Evolutionary conservation across 1,140 invertebrate species (phyloP).

Genomic region (Holotrichia oblita): DNA sequence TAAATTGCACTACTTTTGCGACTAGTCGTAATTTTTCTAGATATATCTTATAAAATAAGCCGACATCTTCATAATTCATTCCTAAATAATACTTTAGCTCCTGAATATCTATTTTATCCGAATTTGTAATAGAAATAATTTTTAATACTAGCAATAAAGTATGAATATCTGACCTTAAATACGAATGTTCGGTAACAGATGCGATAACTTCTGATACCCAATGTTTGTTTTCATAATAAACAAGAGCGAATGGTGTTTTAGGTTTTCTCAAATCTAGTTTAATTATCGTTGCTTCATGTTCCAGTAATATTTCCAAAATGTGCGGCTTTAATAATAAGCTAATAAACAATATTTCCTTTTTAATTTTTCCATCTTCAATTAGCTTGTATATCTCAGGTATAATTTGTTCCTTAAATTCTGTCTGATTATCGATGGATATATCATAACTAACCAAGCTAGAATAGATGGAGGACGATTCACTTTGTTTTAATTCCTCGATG

Average conservation of each 20-base stretch:
- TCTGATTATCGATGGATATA: not conserved
- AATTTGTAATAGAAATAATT: conserved; percentile 44
- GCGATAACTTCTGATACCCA: conserved; percentile 55
- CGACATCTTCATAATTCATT: not conserved
- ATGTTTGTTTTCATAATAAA: conserved; percentile 54
- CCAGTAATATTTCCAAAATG: conserved; percentile 51
- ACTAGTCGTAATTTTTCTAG: conserved; percentile 49
- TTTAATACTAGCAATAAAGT: conserved; percentile 47
- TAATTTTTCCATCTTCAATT: conserved; percentile 44
- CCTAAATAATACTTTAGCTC: conserved; percentile 49
- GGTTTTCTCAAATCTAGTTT: conserved; percentile 50
- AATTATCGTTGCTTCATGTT: conserved; percentile 49
- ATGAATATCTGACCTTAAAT: conserved; percentile 37
- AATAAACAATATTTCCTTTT: conserved; percentile 54
- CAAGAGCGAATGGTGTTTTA: conserved; percentile 53
- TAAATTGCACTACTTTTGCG: conserved; percentile 48
- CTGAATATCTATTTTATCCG: conserved; percentile 19
- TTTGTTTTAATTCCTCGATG: not conserved
- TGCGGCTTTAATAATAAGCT: conserved; percentile 51
- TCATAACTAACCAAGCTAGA: not conserved
- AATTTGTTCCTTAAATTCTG: conserved; percentile 25
- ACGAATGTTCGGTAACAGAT: conserved; percentile 40
- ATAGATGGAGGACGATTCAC: not conserved
- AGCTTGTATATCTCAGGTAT: conserved; percentile 44
- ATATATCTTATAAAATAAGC: conserved; percentile 45